Conservation (phyloP, 1,140 invertebrate genomes). For the Ericerus pela region DNA sequence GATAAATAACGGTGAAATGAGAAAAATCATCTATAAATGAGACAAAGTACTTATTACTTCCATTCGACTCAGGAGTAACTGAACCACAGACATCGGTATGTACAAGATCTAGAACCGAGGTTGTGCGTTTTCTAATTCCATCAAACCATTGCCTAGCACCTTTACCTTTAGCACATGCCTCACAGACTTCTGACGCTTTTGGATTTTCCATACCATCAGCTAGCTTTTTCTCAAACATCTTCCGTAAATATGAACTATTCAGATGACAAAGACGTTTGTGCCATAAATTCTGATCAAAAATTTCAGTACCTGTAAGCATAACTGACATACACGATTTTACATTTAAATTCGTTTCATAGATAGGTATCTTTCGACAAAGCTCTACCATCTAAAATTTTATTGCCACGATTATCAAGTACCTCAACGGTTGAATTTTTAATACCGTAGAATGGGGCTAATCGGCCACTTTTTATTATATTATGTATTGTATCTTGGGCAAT, state of each 20-base stretch:
- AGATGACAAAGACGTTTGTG: conserved; percentile 6
- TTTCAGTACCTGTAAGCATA: no score
- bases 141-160: conserved; percentile 21
- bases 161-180: conserved; percentile 25
- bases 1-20: conserved; percentile 27
- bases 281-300: not conserved
- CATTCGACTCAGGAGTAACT: conserved; percentile 25
- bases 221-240: not conserved
- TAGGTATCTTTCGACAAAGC: no score
- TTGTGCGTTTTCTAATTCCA: conserved; percentile 14
- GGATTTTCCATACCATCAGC: conserved; percentile 1
- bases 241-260: conserved; percentile 1
- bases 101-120: conserved; percentile 22
- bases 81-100: conserved; percentile 31
- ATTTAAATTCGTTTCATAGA: no score
- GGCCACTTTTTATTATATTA: no score
- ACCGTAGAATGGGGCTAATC: no score
- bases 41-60: conserved; percentile 28
- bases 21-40: conserved; percentile 30
- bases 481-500: no score
- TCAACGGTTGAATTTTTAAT: no score
- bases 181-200: conserved; percentile 21
- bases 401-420: no score
- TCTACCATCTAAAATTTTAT: no score
- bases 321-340: no score